phyloP scores from a whole-genome alignment of 2,888 invertebrate species.

The Tillus elongatus region DNA sequence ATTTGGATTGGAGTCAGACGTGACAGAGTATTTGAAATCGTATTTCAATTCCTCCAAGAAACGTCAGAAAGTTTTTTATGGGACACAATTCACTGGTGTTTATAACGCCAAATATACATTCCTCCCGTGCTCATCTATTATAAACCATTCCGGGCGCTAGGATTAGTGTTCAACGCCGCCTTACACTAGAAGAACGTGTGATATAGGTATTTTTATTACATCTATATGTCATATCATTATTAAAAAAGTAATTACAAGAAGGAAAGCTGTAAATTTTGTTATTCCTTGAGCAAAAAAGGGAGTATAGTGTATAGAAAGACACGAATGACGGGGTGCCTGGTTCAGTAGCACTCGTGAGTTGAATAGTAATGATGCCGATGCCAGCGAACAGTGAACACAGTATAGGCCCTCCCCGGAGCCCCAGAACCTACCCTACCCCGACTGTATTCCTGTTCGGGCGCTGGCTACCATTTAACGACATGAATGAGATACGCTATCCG shows the following conservation, averaged over 20 bases:
- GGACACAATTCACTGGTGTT: too few relatives aligned
- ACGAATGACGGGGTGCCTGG: constrained; percentile 40
- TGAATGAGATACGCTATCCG: constrained; percentile 31
- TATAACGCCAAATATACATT: too few relatives aligned
- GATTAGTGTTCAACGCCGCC: too few relatives aligned
- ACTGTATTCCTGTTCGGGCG: constrained; percentile 28
- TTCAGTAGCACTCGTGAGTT: constrained; percentile 36
- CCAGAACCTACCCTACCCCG: too few relatives aligned
- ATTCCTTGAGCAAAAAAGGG: constrained; percentile 38
- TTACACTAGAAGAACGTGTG: neutral
- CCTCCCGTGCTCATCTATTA: too few relatives aligned
- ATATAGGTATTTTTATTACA: neutral
- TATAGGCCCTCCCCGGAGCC: too few relatives aligned
- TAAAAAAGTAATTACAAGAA: constrained; percentile 30
- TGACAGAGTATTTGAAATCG: too few relatives aligned
- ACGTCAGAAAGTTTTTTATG: too few relatives aligned
- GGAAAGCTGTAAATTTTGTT: constrained; percentile 38
- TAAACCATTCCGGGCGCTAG: too few relatives aligned
- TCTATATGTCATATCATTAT: constrained; percentile 7
- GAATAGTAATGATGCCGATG: constrained; percentile 38
- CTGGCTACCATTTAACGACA: constrained; percentile 31
- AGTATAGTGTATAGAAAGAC: constrained; percentile 39
- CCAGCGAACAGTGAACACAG: too few relatives aligned
- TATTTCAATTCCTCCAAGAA: too few relatives aligned
- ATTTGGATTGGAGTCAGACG: too few relatives aligned